These are phyloP conservation scores for Proteles cristata DNA, from an alignment of 2,113 vertebrate species.

Conservation along the genomic window DNA sequence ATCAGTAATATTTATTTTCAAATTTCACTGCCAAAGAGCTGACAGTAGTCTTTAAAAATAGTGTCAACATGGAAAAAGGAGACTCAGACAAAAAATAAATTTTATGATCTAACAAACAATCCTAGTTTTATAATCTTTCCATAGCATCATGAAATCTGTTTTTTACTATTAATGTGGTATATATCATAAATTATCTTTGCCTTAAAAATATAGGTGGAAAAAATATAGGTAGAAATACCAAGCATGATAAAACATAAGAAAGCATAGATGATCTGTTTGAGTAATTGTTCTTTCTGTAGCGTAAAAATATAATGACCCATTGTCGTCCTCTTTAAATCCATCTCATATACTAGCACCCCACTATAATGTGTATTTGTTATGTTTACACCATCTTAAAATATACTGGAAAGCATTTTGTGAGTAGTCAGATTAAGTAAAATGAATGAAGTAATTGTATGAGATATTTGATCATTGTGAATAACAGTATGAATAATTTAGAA, in stretches of 20 bases:
- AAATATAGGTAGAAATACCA: not conserved
- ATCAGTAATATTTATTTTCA: not conserved
- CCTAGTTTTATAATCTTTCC: not conserved
- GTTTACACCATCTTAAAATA: slow-evolving; percentile 27
- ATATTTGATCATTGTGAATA: slow-evolving; percentile 21
- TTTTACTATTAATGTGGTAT: not conserved
- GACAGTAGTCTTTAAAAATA: not conserved
- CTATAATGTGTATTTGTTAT: not conserved
- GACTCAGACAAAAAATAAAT: slow-evolving; percentile 25
- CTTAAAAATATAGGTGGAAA: not conserved
- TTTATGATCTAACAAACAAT: not conserved
- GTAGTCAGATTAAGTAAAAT: slow-evolving; percentile 39
- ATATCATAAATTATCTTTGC: not conserved
- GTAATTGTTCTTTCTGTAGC: not conserved
- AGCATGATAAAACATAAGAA: not conserved
- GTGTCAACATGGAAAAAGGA: not conserved
- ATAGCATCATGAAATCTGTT: not conserved
- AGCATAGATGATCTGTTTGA: not conserved
- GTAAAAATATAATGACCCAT: not conserved
- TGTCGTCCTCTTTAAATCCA: not conserved
- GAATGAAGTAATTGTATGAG: not conserved
- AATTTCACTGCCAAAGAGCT: not conserved
- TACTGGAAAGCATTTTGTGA: not conserved
- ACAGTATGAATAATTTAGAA: slow-evolving; percentile 38
- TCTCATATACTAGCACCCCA: not conserved